These are phyloP conservation scores for Yponomeuta malinellus DNA, from an alignment of 2,888 invertebrate species.

Conservation along the genomic window DNA sequence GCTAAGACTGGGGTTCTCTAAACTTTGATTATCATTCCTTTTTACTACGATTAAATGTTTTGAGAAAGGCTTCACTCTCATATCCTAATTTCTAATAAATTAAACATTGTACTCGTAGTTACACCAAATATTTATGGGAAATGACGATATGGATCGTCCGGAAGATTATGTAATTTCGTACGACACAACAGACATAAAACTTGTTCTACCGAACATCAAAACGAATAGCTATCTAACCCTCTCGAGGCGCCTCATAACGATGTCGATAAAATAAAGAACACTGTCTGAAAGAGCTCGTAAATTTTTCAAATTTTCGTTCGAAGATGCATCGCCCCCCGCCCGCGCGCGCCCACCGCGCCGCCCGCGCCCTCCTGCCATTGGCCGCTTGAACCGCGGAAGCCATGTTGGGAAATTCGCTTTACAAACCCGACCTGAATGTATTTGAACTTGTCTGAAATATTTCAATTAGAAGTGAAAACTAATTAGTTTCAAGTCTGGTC, in stretches of 20 bases:
- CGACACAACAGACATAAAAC: neutral
- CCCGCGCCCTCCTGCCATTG: slow-evolving; percentile 39
- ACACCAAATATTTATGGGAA: neutral
- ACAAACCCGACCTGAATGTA: slow-evolving; percentile 19
- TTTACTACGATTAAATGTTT: neutral
- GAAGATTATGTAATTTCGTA: neutral
- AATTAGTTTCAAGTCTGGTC: no score
- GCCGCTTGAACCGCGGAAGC: slow-evolving; percentile 48
- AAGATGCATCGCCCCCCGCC: slow-evolving; percentile 41
- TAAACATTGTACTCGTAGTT: neutral
- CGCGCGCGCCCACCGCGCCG: slow-evolving; percentile 30
- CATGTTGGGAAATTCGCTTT: slow-evolving; percentile 67
- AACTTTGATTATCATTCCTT: slow-evolving; percentile 24
- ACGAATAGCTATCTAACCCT: neutral
- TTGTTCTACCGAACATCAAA: neutral
- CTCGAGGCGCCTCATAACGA: slow-evolving; percentile 31
- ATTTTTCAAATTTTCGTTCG: slow-evolving; percentile 53
- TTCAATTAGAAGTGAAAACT: no score
- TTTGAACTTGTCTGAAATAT: neutral
- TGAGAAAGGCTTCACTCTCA: neutral
- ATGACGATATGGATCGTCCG: neutral
- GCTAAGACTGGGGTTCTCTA: slow-evolving; percentile 62
- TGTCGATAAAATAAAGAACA: slow-evolving; percentile 45
- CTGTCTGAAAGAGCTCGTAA: slow-evolving; percentile 31
- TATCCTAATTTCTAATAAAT: neutral